A percentile compares a stretch with the other conserved stretches of the same genome.
Conservation (phyloP, 2,888 invertebrate genomes). For the Sinentomon sp. region DNA sequence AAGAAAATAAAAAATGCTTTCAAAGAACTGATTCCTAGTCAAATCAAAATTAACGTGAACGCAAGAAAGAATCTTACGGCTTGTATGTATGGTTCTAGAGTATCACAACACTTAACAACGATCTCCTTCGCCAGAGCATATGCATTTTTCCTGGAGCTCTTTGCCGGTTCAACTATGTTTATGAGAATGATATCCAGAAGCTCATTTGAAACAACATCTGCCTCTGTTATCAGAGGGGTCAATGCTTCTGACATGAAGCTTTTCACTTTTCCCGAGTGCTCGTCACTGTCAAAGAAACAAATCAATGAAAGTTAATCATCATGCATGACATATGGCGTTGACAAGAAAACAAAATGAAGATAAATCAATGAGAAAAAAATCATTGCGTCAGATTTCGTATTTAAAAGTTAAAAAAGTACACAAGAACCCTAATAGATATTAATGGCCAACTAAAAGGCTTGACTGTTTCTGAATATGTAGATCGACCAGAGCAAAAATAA, state of each 20-base stretch:
- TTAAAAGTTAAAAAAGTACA: no score
- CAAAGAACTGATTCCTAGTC: no score
- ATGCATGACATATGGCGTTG: no score
- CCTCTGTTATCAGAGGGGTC: constrained; percentile 77
- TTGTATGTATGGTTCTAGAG: constrained; percentile 80
- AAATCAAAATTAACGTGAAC: constrained; percentile 4
- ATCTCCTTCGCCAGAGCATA: constrained; percentile 74
- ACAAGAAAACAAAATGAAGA: no score
- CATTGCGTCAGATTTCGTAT: no score
- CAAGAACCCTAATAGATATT: no score
- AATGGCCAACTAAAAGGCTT: no score
- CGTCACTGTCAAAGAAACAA: constrained; percentile 34
- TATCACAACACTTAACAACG: constrained; percentile 66
- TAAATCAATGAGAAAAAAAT: no score
- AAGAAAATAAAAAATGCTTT: no score
- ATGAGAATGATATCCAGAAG: constrained; percentile 73
- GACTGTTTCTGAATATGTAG: no score
- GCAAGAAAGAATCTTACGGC: constrained; percentile 31
- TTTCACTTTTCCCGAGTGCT: constrained; percentile 84
- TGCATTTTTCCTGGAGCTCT: constrained; percentile 64
- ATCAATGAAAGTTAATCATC: no score
- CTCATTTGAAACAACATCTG: constrained; percentile 80
- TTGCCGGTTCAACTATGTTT: constrained; percentile 79
- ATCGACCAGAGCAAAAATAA: no score
- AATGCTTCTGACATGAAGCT: constrained; percentile 90